Evolutionary conservation across 2,888 invertebrate genomes (phyloP).

Genomic region (Dicyrtoma fusca): DNA sequence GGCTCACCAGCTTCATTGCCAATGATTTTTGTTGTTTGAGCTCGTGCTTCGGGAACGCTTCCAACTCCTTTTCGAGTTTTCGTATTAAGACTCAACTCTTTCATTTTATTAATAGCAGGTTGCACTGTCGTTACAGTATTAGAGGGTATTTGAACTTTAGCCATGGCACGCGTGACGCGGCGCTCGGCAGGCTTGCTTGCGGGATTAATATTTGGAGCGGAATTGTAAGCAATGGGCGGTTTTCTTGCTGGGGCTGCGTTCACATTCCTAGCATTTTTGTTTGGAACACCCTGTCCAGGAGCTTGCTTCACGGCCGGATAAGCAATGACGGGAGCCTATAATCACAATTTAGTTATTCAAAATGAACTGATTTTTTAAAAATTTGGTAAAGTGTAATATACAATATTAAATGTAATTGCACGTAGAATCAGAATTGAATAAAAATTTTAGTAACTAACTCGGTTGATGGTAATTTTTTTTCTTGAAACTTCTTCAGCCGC

Average conservation of each 20-base stretch:
- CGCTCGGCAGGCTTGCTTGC: conserved; percentile 8
- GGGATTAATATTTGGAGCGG: background rate
- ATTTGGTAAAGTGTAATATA: no score
- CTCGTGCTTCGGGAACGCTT: no score
- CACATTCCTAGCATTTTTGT: background rate
- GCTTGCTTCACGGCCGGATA: conserved; percentile 7
- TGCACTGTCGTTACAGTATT: background rate
- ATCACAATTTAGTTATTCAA: background rate
- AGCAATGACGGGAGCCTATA: background rate
- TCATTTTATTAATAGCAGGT: conserved; percentile 20
- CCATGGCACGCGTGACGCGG: conserved; percentile 49
- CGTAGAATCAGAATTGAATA: no score
- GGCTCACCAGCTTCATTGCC: no score
- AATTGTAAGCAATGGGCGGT: background rate
- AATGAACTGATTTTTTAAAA: no score
- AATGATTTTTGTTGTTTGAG: no score
- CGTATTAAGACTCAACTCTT: conserved; percentile 2
- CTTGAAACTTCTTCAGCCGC: conserved; percentile 1
- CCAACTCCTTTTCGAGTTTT: background rate
- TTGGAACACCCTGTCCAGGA: background rate
- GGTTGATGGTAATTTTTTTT: background rate
- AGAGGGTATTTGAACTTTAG: conserved; percentile 27
- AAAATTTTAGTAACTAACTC: conserved; percentile 5
- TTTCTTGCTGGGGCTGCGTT: background rate
- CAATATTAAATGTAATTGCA: no score